These are phyloP conservation scores for Odontomyia ornata DNA, from an alignment of 2,888 invertebrate species.

Conservation along the genomic window DNA sequence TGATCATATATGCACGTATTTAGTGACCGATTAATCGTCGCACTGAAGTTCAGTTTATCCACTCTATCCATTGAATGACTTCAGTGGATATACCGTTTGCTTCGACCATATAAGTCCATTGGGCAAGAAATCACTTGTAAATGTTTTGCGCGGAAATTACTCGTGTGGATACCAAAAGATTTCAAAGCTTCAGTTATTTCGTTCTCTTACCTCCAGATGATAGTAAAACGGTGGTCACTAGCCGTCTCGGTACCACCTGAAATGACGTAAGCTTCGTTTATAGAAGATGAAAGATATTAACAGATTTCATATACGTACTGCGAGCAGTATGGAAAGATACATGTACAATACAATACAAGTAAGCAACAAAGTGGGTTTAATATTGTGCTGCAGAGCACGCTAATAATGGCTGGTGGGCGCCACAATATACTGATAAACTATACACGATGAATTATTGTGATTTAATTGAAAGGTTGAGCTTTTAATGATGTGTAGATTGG, in stretches of 20 bases:
- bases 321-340: not conserved
- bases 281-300: not conserved
- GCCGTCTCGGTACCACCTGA: not conserved
- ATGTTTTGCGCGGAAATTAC: not conserved
- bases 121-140: not conserved
- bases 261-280: constrained; percentile 3
- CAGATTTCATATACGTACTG: not conserved
- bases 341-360: no score
- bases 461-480: not conserved
- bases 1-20: not conserved
- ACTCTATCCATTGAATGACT: no score
- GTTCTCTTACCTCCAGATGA: not conserved
- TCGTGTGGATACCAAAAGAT: not conserved
- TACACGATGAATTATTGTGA: not conserved
- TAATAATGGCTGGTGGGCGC: constrained; percentile 6
- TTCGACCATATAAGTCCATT: constrained; percentile 2
- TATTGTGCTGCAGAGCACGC: not conserved
- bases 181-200: not conserved
- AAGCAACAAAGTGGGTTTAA: not conserved
- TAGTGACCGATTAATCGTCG: constrained; percentile 1
- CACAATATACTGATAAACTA: not conserved
- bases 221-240: not conserved
- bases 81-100: not conserved
- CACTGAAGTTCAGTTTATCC: not conserved
- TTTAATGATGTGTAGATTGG: constrained; percentile 3